Percentiles rank a stretch among this genome's conserved stretches.
These are phyloP conservation scores for Podocnemis expansa DNA, from an alignment of 2,113 vertebrate genomes.

Conservation along the genomic window DNA sequence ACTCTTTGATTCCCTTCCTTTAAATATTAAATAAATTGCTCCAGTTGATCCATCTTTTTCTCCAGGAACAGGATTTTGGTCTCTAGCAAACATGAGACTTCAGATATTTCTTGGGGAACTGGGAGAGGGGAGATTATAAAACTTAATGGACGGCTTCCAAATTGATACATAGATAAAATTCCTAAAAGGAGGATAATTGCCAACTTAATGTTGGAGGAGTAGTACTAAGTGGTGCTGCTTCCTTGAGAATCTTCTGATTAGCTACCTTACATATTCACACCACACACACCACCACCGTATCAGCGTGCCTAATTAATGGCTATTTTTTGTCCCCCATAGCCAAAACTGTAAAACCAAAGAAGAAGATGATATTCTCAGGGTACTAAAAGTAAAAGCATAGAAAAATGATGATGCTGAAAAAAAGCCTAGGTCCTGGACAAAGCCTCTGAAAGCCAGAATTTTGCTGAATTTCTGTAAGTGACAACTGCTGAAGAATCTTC, in stretches of 20 bases:
- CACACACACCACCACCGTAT: background rate
- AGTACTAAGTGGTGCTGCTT: background rate
- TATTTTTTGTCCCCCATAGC: background rate
- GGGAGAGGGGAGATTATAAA: no score
- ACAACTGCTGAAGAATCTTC: background rate
- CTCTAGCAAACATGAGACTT: no score
- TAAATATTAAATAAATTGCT: no score
- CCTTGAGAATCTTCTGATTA: background rate
- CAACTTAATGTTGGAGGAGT: background rate
- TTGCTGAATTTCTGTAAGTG: background rate
- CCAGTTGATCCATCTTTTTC: no score
- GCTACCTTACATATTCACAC: background rate
- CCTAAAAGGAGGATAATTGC: no score
- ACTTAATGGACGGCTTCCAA: no score
- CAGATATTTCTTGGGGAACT: no score
- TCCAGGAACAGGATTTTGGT: no score
- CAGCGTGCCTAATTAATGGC: background rate
- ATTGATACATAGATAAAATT: no score
- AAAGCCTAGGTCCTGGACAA: background rate
- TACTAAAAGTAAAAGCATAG: background rate
- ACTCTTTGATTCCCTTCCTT: no score
- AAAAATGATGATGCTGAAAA: background rate
- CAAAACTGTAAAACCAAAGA: background rate
- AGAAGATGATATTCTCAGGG: background rate
- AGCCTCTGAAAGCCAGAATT: background rate